phyloP scores from a whole-genome alignment of 1,140 invertebrate genomes.

The Trachymyrmex septentrionalis region DNA sequence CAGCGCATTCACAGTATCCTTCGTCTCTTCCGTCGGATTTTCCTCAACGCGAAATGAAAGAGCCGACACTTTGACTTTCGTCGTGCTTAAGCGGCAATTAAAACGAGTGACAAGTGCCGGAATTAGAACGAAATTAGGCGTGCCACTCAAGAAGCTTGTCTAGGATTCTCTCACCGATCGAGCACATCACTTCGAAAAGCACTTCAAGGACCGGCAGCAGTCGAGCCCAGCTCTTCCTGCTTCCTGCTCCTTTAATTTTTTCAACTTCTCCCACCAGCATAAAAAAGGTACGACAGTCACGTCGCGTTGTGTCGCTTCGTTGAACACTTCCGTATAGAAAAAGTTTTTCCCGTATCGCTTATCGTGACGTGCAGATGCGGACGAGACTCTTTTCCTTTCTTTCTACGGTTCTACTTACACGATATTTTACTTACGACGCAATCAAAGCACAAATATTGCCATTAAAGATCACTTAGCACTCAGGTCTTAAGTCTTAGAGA shows the following conservation, averaged over 20 bases:
- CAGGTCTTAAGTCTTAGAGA: no score
- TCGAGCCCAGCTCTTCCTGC: slow-evolving; percentile 29
- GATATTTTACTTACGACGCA: slow-evolving; percentile 43
- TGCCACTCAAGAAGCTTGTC: slow-evolving; percentile 53
- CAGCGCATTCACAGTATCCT: background rate
- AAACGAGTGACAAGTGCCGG: slow-evolving; percentile 49
- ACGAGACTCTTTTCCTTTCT: background rate
- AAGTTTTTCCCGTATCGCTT: slow-evolving; percentile 25
- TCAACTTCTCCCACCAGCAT: background rate
- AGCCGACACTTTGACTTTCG: slow-evolving; percentile 16
- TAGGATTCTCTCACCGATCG: slow-evolving; percentile 44
- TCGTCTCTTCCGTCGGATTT: slow-evolving; percentile 5
- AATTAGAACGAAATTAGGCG: slow-evolving; percentile 78
- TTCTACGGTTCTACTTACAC: slow-evolving; percentile 13
- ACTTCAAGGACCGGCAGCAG: slow-evolving; percentile 27
- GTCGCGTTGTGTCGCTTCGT: background rate
- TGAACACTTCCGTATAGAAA: slow-evolving; percentile 45
- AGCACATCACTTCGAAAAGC: slow-evolving; percentile 36
- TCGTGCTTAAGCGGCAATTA: slow-evolving; percentile 43
- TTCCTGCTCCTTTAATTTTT: slow-evolving; percentile 54
- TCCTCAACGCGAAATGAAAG: background rate
- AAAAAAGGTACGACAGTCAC: slow-evolving; percentile 5
- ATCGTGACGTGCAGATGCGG: slow-evolving; percentile 35
- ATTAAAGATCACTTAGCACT: background rate
- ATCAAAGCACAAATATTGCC: background rate